phyloP scores from a whole-genome alignment of 2,113 vertebrate genomes.

The Phylloscopus trochilus region DNA sequence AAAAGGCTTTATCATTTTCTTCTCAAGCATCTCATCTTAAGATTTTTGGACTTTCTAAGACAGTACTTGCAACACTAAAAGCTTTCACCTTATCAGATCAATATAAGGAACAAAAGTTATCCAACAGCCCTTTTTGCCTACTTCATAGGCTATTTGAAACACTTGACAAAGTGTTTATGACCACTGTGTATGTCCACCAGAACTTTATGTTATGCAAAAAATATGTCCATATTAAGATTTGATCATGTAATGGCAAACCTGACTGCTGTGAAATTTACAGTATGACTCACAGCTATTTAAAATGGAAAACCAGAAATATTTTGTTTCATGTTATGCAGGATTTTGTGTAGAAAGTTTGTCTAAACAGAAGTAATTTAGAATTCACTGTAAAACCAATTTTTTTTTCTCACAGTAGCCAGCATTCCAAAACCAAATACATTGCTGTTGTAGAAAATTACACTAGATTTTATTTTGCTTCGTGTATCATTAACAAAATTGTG shows the following conservation, averaged over 20 bases:
- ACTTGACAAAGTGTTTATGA: not conserved
- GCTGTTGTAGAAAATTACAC: not conserved
- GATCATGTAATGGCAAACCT: not conserved
- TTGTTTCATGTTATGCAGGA: not conserved
- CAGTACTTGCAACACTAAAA: not conserved
- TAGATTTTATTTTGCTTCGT: constrained; percentile 1
- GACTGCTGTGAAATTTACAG: not conserved
- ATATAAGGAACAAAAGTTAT: not conserved
- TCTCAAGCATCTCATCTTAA: not conserved
- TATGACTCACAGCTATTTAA: not conserved
- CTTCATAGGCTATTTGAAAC: not conserved
- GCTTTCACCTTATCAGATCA: not conserved
- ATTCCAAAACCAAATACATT: not conserved
- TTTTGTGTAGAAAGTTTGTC: not conserved
- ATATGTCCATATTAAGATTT: not conserved
- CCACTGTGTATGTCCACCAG: not conserved
- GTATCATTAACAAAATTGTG: not conserved
- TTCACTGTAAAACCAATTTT: not conserved
- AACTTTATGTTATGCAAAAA: not conserved
- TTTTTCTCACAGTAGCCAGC: not conserved
- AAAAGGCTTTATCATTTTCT: not conserved
- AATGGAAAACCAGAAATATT: not conserved
- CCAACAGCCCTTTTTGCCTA: not conserved
- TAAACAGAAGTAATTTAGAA: not conserved
- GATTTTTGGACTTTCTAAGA: not conserved